Evolutionary conservation across 2,888 invertebrate species (phyloP).

Genomic region (Aleiodes leptofemur): DNA sequence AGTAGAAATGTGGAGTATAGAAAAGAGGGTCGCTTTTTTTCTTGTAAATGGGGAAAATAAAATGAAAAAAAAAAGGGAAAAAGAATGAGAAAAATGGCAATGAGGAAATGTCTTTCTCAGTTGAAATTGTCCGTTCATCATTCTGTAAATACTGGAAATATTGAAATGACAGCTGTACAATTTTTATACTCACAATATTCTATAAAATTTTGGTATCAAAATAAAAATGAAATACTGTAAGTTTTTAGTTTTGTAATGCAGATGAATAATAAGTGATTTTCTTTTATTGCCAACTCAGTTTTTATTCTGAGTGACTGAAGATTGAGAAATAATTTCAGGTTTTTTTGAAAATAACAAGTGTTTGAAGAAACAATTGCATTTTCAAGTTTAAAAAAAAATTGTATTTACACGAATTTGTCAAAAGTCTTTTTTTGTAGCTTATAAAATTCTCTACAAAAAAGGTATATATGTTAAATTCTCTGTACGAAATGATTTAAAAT

Average conservation of each 20-base stretch:
- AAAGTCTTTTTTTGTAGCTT: too few species aligned
- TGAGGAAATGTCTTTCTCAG: background rate
- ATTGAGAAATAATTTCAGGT: too few species aligned
- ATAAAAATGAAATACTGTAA: background rate
- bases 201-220: background rate
- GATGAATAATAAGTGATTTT: too few species aligned
- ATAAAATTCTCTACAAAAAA: too few species aligned
- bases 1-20: background rate
- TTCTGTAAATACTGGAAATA: conserved; percentile 41
- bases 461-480: too few species aligned
- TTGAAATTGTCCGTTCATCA: conserved; percentile 53
- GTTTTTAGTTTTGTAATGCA: too few species aligned
- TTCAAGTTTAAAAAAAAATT: too few species aligned
- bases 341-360: too few species aligned
- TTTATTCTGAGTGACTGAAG: too few species aligned
- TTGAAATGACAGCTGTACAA: background rate
- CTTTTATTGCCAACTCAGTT: background rate
- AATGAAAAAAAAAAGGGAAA: background rate
- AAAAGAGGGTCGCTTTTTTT: background rate
- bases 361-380: too few species aligned
- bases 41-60: background rate
- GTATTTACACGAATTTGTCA: too few species aligned
- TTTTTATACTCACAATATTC: background rate
- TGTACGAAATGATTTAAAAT: too few species aligned
- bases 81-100: conserved; percentile 13